phyloP scores from a whole-genome alignment of 2,797 vertebrate species.

The Sebastes alutus region DNA sequence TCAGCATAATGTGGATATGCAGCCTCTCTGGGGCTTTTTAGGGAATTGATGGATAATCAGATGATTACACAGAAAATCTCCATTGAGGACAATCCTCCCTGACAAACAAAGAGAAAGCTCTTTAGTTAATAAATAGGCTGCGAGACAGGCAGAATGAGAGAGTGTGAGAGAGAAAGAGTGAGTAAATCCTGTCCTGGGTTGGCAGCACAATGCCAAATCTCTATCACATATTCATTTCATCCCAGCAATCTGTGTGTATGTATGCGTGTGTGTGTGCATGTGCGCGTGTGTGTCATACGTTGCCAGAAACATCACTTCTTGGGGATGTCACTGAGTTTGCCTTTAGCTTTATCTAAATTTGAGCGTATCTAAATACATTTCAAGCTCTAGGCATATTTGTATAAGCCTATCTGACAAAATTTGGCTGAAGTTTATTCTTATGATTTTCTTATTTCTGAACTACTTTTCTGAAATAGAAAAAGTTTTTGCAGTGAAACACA shows the following conservation, averaged over 20 bases:
- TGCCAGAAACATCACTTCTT: constrained; percentile 48
- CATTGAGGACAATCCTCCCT: constrained; percentile 74
- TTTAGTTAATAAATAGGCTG: constrained; percentile 80
- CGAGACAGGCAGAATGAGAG: constrained; percentile 58
- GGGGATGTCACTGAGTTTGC: constrained; percentile 48
- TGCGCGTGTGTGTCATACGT: background rate
- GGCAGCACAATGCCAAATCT: constrained; percentile 67
- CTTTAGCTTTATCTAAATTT: constrained; percentile 64
- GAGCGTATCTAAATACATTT: constrained; percentile 70
- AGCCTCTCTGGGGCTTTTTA: constrained; percentile 76
- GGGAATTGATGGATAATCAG: constrained; percentile 81
- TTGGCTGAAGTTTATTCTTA: constrained; percentile 51
- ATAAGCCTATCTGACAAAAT: constrained; percentile 67
- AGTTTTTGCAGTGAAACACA: constrained; percentile 35
- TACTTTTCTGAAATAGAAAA: constrained; percentile 48
- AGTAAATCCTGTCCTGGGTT: constrained; percentile 65
- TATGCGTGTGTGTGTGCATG: background rate
- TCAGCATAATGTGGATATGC: constrained; percentile 70
- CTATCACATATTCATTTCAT: constrained; percentile 66
- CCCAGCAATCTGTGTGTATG: constrained; percentile 36
- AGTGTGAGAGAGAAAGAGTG: constrained; percentile 22
- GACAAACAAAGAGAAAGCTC: constrained; percentile 81
- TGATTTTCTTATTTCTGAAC: constrained; percentile 53
- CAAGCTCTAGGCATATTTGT: constrained; percentile 63
- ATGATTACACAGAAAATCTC: constrained; percentile 81